These are phyloP conservation scores for Habropoda laboriosa DNA, from an alignment of 1,140 invertebrate species.

Conservation along the genomic window DNA sequence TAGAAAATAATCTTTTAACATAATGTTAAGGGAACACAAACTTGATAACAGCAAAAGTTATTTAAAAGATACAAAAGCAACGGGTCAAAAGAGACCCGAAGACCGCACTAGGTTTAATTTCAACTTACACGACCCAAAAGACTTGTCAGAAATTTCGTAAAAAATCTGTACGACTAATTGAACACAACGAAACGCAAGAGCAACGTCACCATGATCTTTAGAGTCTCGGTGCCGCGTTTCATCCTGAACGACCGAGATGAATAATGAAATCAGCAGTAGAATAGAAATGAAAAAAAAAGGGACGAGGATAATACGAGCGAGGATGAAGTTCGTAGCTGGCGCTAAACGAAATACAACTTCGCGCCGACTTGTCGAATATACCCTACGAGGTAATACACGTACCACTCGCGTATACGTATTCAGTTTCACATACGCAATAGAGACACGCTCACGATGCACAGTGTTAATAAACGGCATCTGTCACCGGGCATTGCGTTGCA, in stretches of 20 bases:
- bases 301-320: slow-evolving; percentile 7
- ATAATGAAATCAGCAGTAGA: slow-evolving; percentile 49
- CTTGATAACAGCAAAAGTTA: no score
- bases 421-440: not conserved
- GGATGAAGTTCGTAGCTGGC: slow-evolving; percentile 33
- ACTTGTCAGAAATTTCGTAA: no score
- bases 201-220: slow-evolving; percentile 32
- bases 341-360: slow-evolving; percentile 31
- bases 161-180: no score
- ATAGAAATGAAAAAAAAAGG: not conserved
- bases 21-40: no score
- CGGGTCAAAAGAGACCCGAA: no score
- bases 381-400: no score
- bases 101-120: no score
- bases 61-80: no score
- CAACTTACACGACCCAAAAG: no score
- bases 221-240: slow-evolving; percentile 6
- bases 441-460: slow-evolving; percentile 42
- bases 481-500: slow-evolving; percentile 76
- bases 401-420: no score
- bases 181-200: no score
- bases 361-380: not conserved
- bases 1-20: no score
- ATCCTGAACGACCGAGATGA: slow-evolving; percentile 32
- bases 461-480: slow-evolving; percentile 80